phyloP scores from a whole-genome alignment of 1,140 invertebrate genomes.

The Leptestheria dahalacensis region DNA sequence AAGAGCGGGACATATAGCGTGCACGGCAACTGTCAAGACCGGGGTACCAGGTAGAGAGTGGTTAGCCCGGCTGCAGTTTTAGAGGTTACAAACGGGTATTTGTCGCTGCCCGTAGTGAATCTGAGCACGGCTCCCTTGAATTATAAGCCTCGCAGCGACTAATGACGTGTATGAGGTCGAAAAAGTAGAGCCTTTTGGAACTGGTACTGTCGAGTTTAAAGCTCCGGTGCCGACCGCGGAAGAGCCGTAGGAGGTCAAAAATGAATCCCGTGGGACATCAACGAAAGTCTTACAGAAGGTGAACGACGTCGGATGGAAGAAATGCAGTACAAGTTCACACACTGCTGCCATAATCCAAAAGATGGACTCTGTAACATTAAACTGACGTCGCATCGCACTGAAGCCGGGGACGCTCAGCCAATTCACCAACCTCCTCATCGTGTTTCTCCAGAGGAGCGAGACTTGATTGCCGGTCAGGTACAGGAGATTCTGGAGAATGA shows the following conservation, averaged over 20 bases:
- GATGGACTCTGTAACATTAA: not conserved
- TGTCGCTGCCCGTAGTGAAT: conserved; percentile 1
- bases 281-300: not conserved
- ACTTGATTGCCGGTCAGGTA: not conserved
- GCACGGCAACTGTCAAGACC: not conserved
- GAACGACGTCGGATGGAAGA: not conserved
- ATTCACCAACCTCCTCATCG: not conserved
- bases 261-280: not conserved
- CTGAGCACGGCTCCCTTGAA: not conserved
- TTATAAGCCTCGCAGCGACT: not conserved
- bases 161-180: not conserved
- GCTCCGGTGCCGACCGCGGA: no score
- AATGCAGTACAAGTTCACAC: not conserved
- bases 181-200: not conserved
- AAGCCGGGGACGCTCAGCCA: not conserved
- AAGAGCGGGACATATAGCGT: not conserved
- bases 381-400: not conserved
- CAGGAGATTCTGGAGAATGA: conserved; percentile 2
- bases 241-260: no score
- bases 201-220: no score
- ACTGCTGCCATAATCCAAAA: not conserved
- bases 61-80: not conserved
- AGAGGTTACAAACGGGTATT: not conserved
- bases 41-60: not conserved
- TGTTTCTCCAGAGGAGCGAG: not conserved